Conservation (phyloP, 1,140 invertebrate genomes). For the Tetramorium alpestre region DNA sequence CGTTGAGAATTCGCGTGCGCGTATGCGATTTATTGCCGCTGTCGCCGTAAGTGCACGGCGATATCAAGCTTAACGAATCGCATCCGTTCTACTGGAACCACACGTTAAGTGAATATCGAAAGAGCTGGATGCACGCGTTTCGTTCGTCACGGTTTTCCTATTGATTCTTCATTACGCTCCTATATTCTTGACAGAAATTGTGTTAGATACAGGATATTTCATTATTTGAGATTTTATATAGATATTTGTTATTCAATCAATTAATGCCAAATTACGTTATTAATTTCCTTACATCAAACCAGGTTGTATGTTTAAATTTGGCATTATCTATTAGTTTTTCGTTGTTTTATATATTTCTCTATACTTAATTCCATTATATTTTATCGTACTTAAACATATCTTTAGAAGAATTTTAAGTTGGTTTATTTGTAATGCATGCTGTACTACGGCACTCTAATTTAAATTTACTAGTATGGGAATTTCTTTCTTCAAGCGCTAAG, state of each 20-base stretch:
- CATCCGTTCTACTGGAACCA: conserved; percentile 43
- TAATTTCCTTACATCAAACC: background rate
- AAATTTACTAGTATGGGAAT: conserved; percentile 25
- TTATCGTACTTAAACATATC: background rate
- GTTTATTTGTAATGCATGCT: background rate
- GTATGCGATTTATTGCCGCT: conserved; percentile 45
- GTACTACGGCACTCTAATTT: background rate
- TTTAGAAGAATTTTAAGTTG: background rate
- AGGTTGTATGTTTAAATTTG: background rate
- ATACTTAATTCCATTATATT: background rate
- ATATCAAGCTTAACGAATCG: conserved; percentile 59
- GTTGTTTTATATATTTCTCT: background rate
- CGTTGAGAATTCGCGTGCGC: conserved; percentile 48
- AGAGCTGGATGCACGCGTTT: background rate
- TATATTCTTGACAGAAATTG: background rate
- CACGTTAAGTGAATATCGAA: conserved; percentile 56
- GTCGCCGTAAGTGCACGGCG: conserved; percentile 51
- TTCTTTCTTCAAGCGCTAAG: background rate
- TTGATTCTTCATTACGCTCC: background rate
- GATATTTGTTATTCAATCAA: background rate
- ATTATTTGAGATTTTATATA: background rate
- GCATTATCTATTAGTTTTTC: background rate
- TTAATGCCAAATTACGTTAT: background rate
- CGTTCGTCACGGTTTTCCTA: background rate
- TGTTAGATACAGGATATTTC: background rate